Evolutionary conservation across 2,888 invertebrate genomes (phyloP).

Genomic region (Quadroppia sp.): DNA sequence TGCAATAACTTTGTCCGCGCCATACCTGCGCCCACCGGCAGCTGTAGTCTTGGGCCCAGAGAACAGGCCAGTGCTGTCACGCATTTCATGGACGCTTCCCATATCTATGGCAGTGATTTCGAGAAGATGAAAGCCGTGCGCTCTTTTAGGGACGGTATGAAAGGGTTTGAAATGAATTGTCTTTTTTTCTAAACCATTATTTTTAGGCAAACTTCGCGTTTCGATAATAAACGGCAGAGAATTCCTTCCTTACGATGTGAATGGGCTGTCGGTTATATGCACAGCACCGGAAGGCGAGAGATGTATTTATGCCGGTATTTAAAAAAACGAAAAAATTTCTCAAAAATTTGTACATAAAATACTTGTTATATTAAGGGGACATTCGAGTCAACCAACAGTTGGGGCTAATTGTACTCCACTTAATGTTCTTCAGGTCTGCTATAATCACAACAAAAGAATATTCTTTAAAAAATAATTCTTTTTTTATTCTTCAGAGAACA

Average conservation of each 20-base stretch:
- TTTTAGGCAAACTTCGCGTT: slow-evolving; percentile 37
- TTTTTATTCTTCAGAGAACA: slow-evolving; percentile 44
- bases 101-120: slow-evolving; percentile 89
- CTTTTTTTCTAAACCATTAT: no score
- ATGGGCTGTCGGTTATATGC: slow-evolving; percentile 42
- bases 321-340: background rate
- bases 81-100: slow-evolving; percentile 91
- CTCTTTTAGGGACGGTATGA: slow-evolving; percentile 44
- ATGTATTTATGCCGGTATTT: slow-evolving; percentile 42
- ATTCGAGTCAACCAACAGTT: slow-evolving; percentile 47
- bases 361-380: slow-evolving; percentile 43
- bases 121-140: slow-evolving; percentile 73
- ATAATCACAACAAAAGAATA: background rate
- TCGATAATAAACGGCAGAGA: slow-evolving; percentile 44
- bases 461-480: background rate
- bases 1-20: slow-evolving; percentile 48
- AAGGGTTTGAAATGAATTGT: background rate
- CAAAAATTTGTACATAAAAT: background rate
- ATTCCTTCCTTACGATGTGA: slow-evolving; percentile 46
- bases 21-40: slow-evolving; percentile 56
- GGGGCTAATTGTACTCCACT: slow-evolving; percentile 43
- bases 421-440: slow-evolving; percentile 43
- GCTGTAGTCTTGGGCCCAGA: slow-evolving; percentile 69
- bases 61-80: slow-evolving; percentile 96
- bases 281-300: slow-evolving; percentile 35